phyloP scores from a whole-genome alignment of 2,113 vertebrate genomes.

The Pollimyrus isidori region DNA sequence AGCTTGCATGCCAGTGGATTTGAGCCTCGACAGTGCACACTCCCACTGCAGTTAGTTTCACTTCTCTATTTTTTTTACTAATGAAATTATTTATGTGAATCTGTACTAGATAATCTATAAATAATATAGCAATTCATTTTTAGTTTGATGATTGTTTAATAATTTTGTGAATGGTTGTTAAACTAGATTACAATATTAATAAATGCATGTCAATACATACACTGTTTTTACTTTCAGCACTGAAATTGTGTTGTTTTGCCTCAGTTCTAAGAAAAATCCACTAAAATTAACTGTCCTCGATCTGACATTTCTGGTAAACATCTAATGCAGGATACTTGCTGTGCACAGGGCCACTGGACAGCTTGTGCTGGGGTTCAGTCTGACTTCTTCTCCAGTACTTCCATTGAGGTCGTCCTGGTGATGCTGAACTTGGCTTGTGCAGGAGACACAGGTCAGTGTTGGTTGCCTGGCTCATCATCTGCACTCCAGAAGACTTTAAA shows the following conservation, averaged over 20 bases:
- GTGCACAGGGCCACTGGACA: constrained; percentile 58
- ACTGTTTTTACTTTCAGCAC: background rate
- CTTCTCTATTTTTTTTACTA: background rate
- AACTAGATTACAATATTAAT: background rate
- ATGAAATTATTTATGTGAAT: background rate
- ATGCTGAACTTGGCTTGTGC: constrained; percentile 32
- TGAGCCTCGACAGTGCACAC: background rate
- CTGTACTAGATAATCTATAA: background rate
- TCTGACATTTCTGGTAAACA: background rate
- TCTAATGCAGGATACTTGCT: background rate
- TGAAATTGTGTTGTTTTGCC: background rate
- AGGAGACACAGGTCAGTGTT: constrained; percentile 41
- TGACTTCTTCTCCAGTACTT: constrained; percentile 68
- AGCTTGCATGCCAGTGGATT: background rate
- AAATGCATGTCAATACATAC: background rate
- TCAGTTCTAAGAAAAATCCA: background rate
- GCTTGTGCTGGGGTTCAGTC: constrained; percentile 46
- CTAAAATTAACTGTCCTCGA: background rate
- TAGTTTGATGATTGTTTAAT: background rate
- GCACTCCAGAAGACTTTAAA: background rate
- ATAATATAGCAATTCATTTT: background rate
- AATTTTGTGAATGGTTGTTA: background rate
- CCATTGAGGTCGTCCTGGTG: constrained; percentile 47
- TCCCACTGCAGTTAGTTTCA: background rate
- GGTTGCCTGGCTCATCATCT: constrained; percentile 39